These are phyloP conservation scores for Eospalax fontanierii DNA, from an alignment of 2,797 vertebrate species.

Conservation along the genomic window DNA sequence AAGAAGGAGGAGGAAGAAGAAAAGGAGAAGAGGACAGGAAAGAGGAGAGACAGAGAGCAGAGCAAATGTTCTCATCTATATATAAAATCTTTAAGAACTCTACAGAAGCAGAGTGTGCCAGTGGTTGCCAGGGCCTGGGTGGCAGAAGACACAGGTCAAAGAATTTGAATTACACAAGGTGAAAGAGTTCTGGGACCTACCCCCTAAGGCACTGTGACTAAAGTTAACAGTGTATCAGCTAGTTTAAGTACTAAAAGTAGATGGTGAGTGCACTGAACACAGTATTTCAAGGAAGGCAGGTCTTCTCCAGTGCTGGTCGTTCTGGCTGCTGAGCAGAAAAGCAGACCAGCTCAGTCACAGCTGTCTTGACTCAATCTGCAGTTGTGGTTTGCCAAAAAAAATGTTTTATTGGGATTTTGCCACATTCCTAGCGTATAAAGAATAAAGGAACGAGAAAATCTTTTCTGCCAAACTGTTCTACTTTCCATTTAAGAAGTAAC, in stretches of 20 bases:
- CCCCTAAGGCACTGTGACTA: not conserved
- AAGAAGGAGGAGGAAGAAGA: no score
- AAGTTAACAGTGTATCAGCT: not conserved
- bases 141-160: not conserved
- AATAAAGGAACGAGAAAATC: not conserved
- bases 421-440: not conserved
- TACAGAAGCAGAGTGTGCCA: not conserved
- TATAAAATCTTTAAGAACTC: not conserved
- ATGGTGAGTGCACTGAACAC: not conserved
- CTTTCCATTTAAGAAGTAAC: conserved; percentile 54
- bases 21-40: no score
- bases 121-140: not conserved
- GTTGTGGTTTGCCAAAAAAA: conserved; percentile 29
- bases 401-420: conserved; percentile 5
- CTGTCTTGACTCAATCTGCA: conserved; percentile 19
- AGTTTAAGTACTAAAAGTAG: not conserved
- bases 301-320: not conserved
- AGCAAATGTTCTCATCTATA: not conserved
- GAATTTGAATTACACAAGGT: not conserved
- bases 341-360: not conserved
- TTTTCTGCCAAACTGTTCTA: not conserved
- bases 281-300: not conserved
- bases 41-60: no score
- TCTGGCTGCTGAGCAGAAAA: conserved; percentile 32
- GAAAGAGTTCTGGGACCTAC: not conserved